phyloP scores from a whole-genome alignment of 2,888 invertebrate species.

The Vannuccia rotundouncinata region DNA sequence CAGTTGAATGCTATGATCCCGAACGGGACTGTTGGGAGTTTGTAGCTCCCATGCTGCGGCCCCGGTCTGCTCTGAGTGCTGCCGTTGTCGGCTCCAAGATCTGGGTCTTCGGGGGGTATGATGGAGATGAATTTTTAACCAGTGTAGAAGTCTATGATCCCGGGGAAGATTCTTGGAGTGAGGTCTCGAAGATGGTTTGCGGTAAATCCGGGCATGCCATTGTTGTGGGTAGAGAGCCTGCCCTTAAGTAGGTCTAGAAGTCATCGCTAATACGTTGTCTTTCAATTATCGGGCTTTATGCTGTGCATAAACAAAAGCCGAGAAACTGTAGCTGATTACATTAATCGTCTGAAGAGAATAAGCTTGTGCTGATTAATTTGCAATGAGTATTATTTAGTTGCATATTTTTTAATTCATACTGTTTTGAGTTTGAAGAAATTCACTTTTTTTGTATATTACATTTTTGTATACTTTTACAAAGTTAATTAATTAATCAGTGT shows the following conservation, averaged over 20 bases:
- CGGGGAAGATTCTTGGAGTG: slow-evolving; percentile 67
- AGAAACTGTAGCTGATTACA: too few relatives aligned
- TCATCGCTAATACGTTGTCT: too few relatives aligned
- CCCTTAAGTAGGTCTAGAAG: slow-evolving; percentile 8
- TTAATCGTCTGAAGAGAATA: too few relatives aligned
- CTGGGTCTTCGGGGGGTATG: slow-evolving; percentile 85
- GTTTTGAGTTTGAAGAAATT: too few relatives aligned
- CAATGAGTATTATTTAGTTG: too few relatives aligned
- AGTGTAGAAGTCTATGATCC: slow-evolving; percentile 84
- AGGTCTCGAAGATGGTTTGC: slow-evolving; percentile 70
- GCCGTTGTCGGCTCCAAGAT: slow-evolving; percentile 77
- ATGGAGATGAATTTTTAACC: slow-evolving; percentile 74
- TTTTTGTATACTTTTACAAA: too few relatives aligned
- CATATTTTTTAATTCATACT: too few relatives aligned
- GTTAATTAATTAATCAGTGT: too few relatives aligned
- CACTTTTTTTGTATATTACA: too few relatives aligned
- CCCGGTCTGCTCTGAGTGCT: slow-evolving; percentile 78
- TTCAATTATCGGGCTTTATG: too few relatives aligned
- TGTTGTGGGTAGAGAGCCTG: slow-evolving; percentile 68
- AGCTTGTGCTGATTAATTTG: too few relatives aligned
- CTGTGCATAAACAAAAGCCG: too few relatives aligned
- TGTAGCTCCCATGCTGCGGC: slow-evolving; percentile 69
- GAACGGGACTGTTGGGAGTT: slow-evolving; percentile 73
- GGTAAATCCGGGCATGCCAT: slow-evolving; percentile 85
- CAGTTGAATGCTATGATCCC: slow-evolving; percentile 79